phyloP scores from a whole-genome alignment of 2,113 vertebrate species.

The Clupea harengus region DNA sequence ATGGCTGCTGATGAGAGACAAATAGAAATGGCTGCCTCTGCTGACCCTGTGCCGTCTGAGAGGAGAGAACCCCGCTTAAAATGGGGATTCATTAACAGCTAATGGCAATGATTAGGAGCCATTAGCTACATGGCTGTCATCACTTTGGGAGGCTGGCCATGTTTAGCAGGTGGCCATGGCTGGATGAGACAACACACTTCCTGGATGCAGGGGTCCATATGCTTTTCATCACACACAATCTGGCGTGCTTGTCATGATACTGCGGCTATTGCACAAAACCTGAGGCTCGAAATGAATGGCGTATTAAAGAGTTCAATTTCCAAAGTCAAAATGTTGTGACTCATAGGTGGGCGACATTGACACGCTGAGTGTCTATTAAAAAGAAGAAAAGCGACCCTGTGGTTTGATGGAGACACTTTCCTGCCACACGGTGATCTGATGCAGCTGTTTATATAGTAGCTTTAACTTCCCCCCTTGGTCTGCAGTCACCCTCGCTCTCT shows the following conservation, averaged over 20 bases:
- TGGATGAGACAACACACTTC: slow-evolving; percentile 58
- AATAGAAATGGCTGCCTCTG: not conserved
- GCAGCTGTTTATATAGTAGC: not conserved
- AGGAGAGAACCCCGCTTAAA: slow-evolving; percentile 9
- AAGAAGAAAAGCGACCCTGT: slow-evolving; percentile 5
- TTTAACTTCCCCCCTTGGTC: slow-evolving; percentile 19
- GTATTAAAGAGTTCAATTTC: not conserved
- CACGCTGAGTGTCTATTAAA: not conserved
- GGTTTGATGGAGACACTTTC: slow-evolving; percentile 42
- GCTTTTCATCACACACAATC: slow-evolving; percentile 61
- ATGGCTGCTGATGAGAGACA: not conserved
- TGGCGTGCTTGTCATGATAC: slow-evolving; percentile 49
- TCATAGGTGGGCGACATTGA: not conserved
- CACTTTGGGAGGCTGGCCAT: slow-evolving; percentile 67
- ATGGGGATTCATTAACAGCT: slow-evolving; percentile 50
- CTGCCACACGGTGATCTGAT: not conserved
- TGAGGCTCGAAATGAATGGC: not conserved
- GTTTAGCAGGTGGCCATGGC: slow-evolving; percentile 68
- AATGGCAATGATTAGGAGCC: slow-evolving; percentile 64
- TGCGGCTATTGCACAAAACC: not conserved
- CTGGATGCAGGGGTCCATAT: slow-evolving; percentile 66
- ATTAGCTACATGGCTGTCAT: slow-evolving; percentile 61
- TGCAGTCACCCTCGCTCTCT: slow-evolving; percentile 47
- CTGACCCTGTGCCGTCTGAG: not conserved
- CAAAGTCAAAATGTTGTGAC: not conserved